Evolutionary conservation across 2,113 vertebrate species (phyloP).

Genomic region (Hydropotes inermis): DNA sequence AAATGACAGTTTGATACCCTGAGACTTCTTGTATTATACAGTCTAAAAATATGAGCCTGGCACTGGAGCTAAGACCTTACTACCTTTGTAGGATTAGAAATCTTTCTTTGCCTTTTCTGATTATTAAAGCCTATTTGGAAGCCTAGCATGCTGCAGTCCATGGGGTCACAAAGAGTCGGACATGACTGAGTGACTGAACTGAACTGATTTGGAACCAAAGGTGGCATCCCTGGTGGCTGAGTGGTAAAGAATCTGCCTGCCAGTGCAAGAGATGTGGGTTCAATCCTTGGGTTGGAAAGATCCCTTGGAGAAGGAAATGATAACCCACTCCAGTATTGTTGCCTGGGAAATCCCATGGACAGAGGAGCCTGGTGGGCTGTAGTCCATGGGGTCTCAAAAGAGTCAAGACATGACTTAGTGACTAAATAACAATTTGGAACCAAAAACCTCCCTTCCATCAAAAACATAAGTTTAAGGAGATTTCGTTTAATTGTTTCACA

Average conservation of each 20-base stretch:
- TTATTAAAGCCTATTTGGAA: neutral
- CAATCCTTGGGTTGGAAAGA: neutral
- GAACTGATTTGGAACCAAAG: neutral
- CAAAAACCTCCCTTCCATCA: neutral
- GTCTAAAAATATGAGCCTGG: neutral
- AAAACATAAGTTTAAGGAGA: neutral
- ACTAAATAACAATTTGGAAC: neutral
- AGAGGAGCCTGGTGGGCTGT: neutral
- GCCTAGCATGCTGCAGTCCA: neutral
- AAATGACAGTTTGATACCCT: neutral
- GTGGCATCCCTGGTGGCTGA: neutral
- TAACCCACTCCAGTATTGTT: neutral
- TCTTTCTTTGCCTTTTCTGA: neutral
- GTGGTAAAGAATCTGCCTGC: neutral
- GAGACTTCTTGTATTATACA: neutral
- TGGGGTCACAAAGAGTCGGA: fast-evolving
- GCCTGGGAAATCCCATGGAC: neutral
- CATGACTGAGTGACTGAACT: neutral
- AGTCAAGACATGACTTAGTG: neutral
- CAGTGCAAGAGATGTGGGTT: neutral
- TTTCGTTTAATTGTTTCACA: neutral
- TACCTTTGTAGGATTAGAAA: neutral
- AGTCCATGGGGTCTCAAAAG: neutral
- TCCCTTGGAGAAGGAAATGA: neutral
- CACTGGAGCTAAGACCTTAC: neutral